Evolutionary conservation across 2,888 invertebrate genomes (phyloP).

Genomic region (Alentia gelatinosa): DNA sequence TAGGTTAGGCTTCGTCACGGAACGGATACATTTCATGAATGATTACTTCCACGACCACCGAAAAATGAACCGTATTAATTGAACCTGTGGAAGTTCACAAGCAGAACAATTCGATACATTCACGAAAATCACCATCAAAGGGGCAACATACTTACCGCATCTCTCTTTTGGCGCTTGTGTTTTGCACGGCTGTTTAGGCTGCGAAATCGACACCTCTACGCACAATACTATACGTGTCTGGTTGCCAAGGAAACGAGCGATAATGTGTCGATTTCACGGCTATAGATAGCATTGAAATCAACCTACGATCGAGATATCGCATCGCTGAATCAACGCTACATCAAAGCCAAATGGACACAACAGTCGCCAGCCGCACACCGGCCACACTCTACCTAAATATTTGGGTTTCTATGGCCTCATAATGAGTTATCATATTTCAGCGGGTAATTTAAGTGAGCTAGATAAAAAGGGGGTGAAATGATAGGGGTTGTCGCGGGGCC

Average conservation of each 20-base stretch:
- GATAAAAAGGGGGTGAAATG: conserved; percentile 46
- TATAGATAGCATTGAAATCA: conserved; percentile 8
- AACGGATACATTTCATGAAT: conserved; percentile 20
- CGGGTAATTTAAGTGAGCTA: conserved; percentile 16
- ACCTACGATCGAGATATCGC: neutral
- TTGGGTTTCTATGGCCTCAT: conserved; percentile 42
- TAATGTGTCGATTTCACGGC: conserved; percentile 43
- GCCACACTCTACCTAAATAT: neutral
- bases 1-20: neutral
- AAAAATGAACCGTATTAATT: neutral
- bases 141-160: neutral
- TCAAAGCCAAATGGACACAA: conserved; percentile 39
- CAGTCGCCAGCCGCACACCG: neutral
- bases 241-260: conserved; percentile 5
- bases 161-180: neutral
- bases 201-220: neutral
- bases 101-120: neutral
- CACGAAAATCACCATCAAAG: neutral
- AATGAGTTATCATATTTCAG: conserved; percentile 26
- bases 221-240: neutral
- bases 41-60: conserved; percentile 7
- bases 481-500: neutral
- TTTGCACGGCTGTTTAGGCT: neutral
- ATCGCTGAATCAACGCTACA: neutral
- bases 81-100: neutral